These are phyloP conservation scores for Matsumyia berberina DNA, from an alignment of 2,888 invertebrate genomes.

Conservation along the genomic window DNA sequence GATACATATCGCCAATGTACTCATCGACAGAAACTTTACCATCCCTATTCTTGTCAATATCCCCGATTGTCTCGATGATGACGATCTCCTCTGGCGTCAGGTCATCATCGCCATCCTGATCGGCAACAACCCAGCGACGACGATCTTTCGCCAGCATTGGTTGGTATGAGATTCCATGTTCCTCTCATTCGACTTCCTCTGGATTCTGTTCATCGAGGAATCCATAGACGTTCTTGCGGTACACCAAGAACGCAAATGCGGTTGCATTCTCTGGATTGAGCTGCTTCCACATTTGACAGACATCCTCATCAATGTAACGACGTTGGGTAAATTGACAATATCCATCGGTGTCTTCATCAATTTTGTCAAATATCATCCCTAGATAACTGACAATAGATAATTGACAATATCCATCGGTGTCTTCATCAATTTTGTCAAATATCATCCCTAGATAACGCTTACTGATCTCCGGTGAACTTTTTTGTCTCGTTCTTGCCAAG, in stretches of 20 bases:
- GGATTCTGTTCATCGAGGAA: conserved; percentile 92
- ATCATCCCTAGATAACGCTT: conserved; percentile 94
- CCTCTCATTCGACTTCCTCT: conserved; percentile 88
- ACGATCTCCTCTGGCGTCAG: conserved; percentile 95
- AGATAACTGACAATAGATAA: no score
- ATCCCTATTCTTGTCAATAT: conserved; percentile 98
- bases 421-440: conserved; percentile 96
- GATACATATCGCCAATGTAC: conserved; percentile 98
- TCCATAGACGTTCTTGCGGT: conserved; percentile 92
- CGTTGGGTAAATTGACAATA: conserved; percentile 96
- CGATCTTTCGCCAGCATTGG: conserved; percentile 94
- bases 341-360: conserved; percentile 94
- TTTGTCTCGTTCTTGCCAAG: conserved; percentile 96
- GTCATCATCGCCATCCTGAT: conserved; percentile 90
- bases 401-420: conserved; percentile 93
- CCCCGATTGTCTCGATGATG: conserved; percentile 97
- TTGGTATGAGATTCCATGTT: conserved; percentile 91
- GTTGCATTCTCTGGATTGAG: conserved; percentile 91
- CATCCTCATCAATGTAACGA: conserved; percentile 96
- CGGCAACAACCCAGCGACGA: conserved; percentile 93
- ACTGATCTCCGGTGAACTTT: conserved; percentile 97
- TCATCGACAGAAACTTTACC: conserved; percentile 96
- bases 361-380: conserved; percentile 98
- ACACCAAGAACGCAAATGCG: conserved; percentile 91
- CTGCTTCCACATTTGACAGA: conserved; percentile 96